These are phyloP conservation scores for Teleogryllus oceanicus DNA, from an alignment of 2,888 invertebrate genomes.

Conservation along the genomic window DNA sequence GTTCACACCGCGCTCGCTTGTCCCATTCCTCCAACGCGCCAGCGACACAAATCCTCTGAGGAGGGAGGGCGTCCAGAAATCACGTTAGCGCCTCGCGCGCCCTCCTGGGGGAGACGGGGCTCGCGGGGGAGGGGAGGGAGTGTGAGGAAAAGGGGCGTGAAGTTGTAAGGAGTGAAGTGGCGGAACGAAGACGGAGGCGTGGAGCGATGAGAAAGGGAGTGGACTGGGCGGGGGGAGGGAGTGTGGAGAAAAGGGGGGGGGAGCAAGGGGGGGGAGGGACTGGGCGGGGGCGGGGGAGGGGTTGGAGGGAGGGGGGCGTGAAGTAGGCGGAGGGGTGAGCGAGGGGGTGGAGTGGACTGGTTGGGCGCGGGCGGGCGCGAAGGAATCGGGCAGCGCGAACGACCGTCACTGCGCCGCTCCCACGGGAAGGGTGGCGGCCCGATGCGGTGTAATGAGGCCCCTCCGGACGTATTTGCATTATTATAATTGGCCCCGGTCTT, in stretches of 20 bases:
- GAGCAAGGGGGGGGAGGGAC: too few relatives aligned
- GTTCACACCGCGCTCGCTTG: not conserved
- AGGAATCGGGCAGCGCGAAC: too few relatives aligned
- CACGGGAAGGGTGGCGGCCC: not conserved
- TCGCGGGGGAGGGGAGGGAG: not conserved
- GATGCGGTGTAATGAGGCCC: not conserved
- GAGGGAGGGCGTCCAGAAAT: not conserved
- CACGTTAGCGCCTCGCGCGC: not conserved
- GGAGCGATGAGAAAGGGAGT: not conserved
- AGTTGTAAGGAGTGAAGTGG: too few relatives aligned
- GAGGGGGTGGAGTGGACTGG: not conserved
- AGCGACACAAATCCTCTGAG: not conserved
- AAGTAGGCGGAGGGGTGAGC: not conserved
- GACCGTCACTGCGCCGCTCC: too few relatives aligned
- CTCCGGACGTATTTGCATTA: slow-evolving; percentile 18
- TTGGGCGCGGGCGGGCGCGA: not conserved
- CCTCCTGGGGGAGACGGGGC: not conserved
- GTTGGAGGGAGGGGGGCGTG: too few relatives aligned
- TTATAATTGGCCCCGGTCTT: slow-evolving; percentile 7
- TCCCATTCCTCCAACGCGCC: not conserved
- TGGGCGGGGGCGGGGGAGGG: too few relatives aligned
- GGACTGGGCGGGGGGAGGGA: not conserved
- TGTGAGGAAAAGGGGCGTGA: not conserved
- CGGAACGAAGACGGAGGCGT: too few relatives aligned
- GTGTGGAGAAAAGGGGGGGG: not conserved